These are phyloP conservation scores for Gouania willdenowi DNA, from an alignment of 2,797 vertebrate genomes.

Conservation along the genomic window DNA sequence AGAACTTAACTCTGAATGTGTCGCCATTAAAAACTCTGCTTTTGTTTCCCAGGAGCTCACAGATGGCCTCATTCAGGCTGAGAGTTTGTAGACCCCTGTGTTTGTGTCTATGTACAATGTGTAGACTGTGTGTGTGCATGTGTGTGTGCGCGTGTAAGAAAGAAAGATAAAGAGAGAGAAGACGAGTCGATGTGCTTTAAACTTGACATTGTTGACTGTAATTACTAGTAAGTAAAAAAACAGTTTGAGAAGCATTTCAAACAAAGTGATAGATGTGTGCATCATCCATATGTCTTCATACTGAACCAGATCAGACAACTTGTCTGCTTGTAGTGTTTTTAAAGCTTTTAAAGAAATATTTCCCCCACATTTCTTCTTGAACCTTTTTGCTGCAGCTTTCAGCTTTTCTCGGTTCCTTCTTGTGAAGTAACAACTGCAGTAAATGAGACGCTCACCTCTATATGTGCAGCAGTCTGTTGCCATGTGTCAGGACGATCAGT, in stretches of 20 bases:
- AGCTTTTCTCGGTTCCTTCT: neutral
- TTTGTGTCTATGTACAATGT: slow-evolving; percentile 3
- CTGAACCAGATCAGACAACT: slow-evolving; percentile 31
- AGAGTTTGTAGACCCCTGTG: slow-evolving; percentile 1
- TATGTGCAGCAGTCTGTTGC: slow-evolving; percentile 12
- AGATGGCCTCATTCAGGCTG: slow-evolving; percentile 68
- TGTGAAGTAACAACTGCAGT: neutral
- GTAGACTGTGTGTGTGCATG: neutral
- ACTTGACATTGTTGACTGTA: slow-evolving; percentile 8
- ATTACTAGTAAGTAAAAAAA: slow-evolving; percentile 26
- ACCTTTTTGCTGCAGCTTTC: slow-evolving; percentile 12
- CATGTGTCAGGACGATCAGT: slow-evolving; percentile 21
- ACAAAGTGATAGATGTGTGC: slow-evolving; percentile 15
- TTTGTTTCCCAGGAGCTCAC: slow-evolving; percentile 59
- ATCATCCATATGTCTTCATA: slow-evolving; percentile 51
- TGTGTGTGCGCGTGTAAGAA: slow-evolving; percentile 6
- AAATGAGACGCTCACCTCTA: slow-evolving; percentile 1
- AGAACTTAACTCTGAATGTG: slow-evolving; percentile 32
- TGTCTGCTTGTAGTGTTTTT: slow-evolving; percentile 19
- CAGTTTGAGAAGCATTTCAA: no score
- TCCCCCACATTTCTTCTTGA: slow-evolving; percentile 5
- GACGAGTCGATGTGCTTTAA: slow-evolving; percentile 8
- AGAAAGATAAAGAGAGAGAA: neutral
- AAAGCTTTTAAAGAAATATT: slow-evolving; percentile 16
- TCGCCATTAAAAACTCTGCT: slow-evolving; percentile 38